Evolutionary conservation across 2,113 vertebrate species (phyloP), one percentile per base, ranked within the genome.

Genomic region (Cinclus cinclus): DNA sequence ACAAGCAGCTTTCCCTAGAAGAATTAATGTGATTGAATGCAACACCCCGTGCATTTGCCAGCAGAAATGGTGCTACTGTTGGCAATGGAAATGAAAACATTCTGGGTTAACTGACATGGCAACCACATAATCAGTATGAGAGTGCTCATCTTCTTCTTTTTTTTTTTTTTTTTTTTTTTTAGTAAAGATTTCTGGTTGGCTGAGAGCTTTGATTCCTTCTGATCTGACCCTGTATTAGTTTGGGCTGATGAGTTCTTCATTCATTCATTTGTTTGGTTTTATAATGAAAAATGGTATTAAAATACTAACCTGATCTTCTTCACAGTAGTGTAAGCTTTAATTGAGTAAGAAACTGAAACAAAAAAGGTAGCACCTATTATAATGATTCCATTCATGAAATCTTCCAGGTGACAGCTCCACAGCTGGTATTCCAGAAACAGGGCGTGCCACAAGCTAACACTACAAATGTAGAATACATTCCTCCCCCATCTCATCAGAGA

Each of bases 201-300:
- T 94, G 39, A 13, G 8, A 74, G 59, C 22, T 96, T 95, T 91
- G 17, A 87, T 53, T 78, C 41, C 17, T 92, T 95, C 46, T 86
- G 69, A 62, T 87, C 47, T 81, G 42, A 73, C 49, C 71, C 30
- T 55, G 27, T 88, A 79, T 87, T 65, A 71, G 31, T 83, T 73
- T 80, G 24, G 30, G 44, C 39, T 30, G 3, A 47, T 12, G 9
- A 28, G 12, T 6, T 44, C 42, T 49, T 62, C 11, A 15, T 53
- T 70, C 46, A 6, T 55, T 76, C 28, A 1, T 56, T 81, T n/a
- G 47, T 39, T 68, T 21, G 7, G 13, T 52, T 60, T 11, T 68
- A 13, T 18, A 84, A 90, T 67, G 46, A 86, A 63, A 95, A 60
- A 79, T 25, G 6, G 1, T 55, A 68, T 55, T 79, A 46, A 77